Conservation (phyloP, 2,888 invertebrate genomes). For the Zele albiditarsus region DNA sequence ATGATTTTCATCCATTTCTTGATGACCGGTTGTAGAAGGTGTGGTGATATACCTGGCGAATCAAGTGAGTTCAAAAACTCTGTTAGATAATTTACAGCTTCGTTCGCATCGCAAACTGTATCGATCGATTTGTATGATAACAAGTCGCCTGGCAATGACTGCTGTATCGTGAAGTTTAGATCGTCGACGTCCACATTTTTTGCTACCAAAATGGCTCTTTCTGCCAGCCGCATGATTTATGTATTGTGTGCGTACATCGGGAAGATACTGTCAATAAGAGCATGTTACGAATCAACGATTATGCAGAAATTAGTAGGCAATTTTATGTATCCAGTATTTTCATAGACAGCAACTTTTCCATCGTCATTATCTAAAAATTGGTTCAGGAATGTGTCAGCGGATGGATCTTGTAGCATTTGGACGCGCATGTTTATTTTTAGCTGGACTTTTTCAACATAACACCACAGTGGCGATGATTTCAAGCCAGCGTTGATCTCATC, state of each 20-base stretch:
- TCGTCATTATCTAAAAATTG: slow-evolving; percentile 14
- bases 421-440: slow-evolving; percentile 57
- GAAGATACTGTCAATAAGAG: slow-evolving; percentile 54
- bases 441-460: slow-evolving; percentile 37
- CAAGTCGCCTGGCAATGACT: slow-evolving; percentile 44
- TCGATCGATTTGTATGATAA: slow-evolving; percentile 43
- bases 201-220: slow-evolving; percentile 63
- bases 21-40: slow-evolving; percentile 50
- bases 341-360: slow-evolving; percentile 47
- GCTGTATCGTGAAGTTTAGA: slow-evolving; percentile 42
- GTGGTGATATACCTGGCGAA: slow-evolving; percentile 55
- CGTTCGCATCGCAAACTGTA: too few relatives aligned
- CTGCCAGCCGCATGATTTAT: slow-evolving; percentile 59
- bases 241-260: slow-evolving; percentile 55
- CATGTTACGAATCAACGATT: slow-evolving; percentile 46
- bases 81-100: too few relatives aligned
- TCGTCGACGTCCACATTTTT: slow-evolving; percentile 56
- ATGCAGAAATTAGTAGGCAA: slow-evolving; percentile 57
- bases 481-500: slow-evolving; percentile 40
- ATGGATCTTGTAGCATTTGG: slow-evolving; percentile 57
- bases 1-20: slow-evolving; percentile 57
- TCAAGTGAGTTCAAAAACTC: slow-evolving; percentile 59
- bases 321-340: slow-evolving; percentile 53
- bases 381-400: slow-evolving; percentile 39
- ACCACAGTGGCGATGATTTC: slow-evolving; percentile 48